Conservation (phyloP, 2,888 invertebrate species). For the Ormyrus nitidulus region DNA sequence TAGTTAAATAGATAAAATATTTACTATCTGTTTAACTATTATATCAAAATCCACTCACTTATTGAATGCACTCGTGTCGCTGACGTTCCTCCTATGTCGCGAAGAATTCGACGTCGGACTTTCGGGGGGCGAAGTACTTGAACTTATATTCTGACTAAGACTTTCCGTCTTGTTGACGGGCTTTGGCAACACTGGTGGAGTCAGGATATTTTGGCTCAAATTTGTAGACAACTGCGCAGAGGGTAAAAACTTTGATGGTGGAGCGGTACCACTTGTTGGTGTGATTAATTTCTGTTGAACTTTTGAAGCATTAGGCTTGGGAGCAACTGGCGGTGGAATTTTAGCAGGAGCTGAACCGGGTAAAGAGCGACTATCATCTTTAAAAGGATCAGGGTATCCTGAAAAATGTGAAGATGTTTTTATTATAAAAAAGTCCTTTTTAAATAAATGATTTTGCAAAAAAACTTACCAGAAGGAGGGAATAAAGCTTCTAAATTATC, state of each 20-base stretch:
- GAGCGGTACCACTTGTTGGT: constrained; percentile 63
- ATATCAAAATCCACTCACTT: constrained; percentile 78
- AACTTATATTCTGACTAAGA: constrained; percentile 72
- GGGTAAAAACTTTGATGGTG: constrained; percentile 70
- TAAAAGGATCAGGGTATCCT: constrained; percentile 84
- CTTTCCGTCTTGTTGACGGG: constrained; percentile 71
- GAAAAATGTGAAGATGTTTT: constrained; percentile 33
- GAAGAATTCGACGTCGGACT: constrained; percentile 71
- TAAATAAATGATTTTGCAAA: background rate
- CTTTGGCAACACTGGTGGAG: constrained; percentile 67
- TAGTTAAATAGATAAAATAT: too few relatives aligned
- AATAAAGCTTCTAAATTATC: constrained; percentile 80
- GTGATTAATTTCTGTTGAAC: constrained; percentile 67
- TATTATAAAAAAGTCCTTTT: background rate
- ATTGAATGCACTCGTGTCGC: constrained; percentile 89
- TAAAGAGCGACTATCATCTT: constrained; percentile 76
- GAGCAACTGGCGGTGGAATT: constrained; percentile 72
- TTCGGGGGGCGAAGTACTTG: constrained; percentile 71
- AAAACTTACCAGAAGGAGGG: constrained; percentile 77
- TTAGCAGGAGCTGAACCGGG: constrained; percentile 67
- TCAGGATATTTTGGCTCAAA: constrained; percentile 37
- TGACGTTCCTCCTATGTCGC: constrained; percentile 88
- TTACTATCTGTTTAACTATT: background rate
- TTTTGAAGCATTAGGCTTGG: constrained; percentile 69
- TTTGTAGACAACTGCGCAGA: constrained; percentile 36